Percentiles rank a stretch among this genome's conserved stretches.
phyloP scores from a whole-genome alignment of 2,888 invertebrate species.

The Aproaerema taeniolella region DNA sequence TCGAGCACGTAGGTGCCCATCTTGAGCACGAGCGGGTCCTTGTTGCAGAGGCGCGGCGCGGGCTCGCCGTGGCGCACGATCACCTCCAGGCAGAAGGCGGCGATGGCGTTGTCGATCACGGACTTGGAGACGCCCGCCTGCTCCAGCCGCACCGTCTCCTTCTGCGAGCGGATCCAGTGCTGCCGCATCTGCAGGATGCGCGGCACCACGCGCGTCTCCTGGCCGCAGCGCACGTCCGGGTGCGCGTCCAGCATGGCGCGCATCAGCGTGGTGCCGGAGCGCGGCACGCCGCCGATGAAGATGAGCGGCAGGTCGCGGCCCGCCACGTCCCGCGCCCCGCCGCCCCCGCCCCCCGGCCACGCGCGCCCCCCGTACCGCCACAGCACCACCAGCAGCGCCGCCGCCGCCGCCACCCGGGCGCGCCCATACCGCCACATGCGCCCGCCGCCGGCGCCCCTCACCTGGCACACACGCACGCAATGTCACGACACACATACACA shows the following conservation, averaged over 20 bases:
- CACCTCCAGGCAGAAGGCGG: conserved; percentile 97
- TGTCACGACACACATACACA: neutral
- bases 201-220: conserved; percentile 98
- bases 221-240: conserved; percentile 97
- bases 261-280: conserved; percentile 98
- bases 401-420: conserved; percentile 18
- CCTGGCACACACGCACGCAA: conserved; percentile 9
- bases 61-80: conserved; percentile 97
- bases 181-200: conserved; percentile 95
- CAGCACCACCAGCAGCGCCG: conserved; percentile 22
- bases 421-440: conserved; percentile 25
- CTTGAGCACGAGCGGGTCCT: conserved; percentile 98
- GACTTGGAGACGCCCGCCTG: conserved; percentile 96
- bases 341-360: conserved; percentile 24
- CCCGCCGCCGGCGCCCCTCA: conserved; percentile 21
- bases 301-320: conserved; percentile 94
- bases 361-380: conserved; percentile 26
- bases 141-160: conserved; percentile 91
- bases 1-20: conserved; percentile 95
- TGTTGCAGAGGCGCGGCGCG: conserved; percentile 97
- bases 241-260: conserved; percentile 99
- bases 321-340: conserved; percentile 42
- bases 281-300: conserved; percentile 98
- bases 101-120: conserved; percentile 95
- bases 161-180: conserved; percentile 96